A percentile compares a stretch with the other conserved stretches of the same genome.
Evolutionary conservation across 2,797 vertebrate species (phyloP).

Genomic region (Apodemus agrarius): DNA sequence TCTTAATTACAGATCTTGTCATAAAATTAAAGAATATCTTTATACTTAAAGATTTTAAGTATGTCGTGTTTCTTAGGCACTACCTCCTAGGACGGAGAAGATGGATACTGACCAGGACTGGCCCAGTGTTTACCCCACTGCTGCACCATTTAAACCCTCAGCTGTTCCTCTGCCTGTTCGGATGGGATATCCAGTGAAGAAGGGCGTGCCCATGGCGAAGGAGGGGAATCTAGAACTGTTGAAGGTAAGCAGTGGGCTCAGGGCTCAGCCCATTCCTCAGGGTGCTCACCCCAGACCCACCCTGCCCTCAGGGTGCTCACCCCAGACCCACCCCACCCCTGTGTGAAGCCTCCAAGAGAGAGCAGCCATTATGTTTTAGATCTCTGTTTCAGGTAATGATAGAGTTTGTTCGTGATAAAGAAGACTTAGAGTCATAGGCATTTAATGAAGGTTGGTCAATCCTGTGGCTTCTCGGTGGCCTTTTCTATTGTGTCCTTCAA

Average conservation of each 20-base stretch:
- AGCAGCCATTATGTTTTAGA: neutral
- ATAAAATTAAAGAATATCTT: slow-evolving; percentile 17
- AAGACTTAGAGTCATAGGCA: neutral
- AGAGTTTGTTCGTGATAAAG: neutral
- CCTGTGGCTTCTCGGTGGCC: neutral
- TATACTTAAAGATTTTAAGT: neutral
- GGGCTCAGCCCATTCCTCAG: too few relatives aligned
- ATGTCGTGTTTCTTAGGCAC: slow-evolving; percentile 82
- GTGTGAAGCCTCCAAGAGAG: neutral
- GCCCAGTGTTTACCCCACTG: slow-evolving; percentile 94
- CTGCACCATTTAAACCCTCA: slow-evolving; percentile 90
- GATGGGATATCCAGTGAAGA: slow-evolving; percentile 96
- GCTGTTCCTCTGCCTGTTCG: slow-evolving; percentile 94
- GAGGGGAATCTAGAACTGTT: slow-evolving; percentile 96
- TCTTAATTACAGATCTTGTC: slow-evolving; percentile 40
- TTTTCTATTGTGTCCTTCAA: neutral
- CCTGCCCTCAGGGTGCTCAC: neutral
- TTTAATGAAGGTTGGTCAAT: neutral
- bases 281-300: too few relatives aligned
- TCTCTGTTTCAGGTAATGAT: neutral
- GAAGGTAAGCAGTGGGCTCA: slow-evolving; percentile 89
- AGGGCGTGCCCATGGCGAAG: slow-evolving; percentile 92
- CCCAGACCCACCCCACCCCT: neutral
- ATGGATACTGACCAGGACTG: slow-evolving; percentile 96
- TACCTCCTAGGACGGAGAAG: slow-evolving; percentile 90